A percentile compares a stretch with the other conserved stretches of the same genome.
phyloP scores from a whole-genome alignment of 1,140 invertebrate species.

The Neodiprion virginianus region DNA sequence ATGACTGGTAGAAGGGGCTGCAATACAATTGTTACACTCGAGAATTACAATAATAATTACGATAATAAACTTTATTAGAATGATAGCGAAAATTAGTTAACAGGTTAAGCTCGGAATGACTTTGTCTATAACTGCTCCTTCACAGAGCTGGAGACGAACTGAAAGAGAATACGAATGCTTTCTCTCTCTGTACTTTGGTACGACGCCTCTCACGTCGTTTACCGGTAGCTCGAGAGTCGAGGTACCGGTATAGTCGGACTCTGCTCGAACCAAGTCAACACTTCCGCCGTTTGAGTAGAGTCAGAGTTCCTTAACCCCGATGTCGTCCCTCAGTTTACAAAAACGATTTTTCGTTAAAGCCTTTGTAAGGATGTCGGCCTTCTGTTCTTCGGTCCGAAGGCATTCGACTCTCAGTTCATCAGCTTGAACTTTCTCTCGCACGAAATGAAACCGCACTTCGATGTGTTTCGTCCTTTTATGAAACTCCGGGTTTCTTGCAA shows the following conservation, averaged over 20 bases:
- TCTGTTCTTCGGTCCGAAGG: conserved; percentile 15
- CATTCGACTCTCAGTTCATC: conserved; percentile 23
- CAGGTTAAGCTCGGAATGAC: not conserved
- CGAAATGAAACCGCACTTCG: conserved; percentile 34
- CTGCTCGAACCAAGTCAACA: not conserved
- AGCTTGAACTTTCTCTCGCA: conserved; percentile 32
- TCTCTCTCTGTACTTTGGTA: not conserved
- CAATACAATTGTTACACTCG: not conserved
- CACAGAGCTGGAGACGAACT: not conserved
- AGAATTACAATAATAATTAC: not conserved
- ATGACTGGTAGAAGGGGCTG: not conserved
- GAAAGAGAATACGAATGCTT: not conserved
- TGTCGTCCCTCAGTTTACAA: conserved; percentile 10
- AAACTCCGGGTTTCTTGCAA: conserved; percentile 30
- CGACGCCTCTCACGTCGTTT: conserved; percentile 2
- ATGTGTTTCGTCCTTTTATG: conserved; percentile 39
- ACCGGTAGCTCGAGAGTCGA: not conserved
- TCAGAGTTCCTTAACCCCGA: conserved; percentile 1
- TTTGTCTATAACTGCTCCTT: not conserved
- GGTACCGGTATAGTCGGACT: conserved; percentile 4
- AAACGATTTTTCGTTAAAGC: conserved; percentile 2
- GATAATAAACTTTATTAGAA: not conserved
- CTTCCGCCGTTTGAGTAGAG: not conserved
- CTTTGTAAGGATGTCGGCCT: conserved; percentile 21
- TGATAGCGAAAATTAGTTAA: not conserved